These are phyloP conservation scores for Callyntrura guangdongensis DNA, from an alignment of 2,888 invertebrate species.

Conservation along the genomic window DNA sequence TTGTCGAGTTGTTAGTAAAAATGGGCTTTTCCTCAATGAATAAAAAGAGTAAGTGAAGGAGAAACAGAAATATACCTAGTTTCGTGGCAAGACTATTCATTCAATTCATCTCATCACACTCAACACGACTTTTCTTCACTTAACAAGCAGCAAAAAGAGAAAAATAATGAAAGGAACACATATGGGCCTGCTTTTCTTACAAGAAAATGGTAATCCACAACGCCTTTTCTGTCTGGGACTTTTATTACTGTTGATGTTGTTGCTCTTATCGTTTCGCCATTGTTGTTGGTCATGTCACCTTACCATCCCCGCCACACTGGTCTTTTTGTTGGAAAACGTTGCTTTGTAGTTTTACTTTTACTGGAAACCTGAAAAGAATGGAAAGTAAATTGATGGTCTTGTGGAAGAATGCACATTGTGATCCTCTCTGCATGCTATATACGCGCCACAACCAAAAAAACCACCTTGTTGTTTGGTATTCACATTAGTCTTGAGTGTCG, in stretches of 20 bases:
- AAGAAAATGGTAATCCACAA: background rate
- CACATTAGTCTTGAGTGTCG: background rate
- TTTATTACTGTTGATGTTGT: background rate
- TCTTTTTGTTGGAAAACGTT: background rate
- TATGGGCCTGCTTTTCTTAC: background rate
- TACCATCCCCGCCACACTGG: background rate
- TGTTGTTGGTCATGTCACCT: constrained; percentile 45
- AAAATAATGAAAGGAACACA: constrained; percentile 11
- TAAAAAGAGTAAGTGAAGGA: constrained; percentile 32
- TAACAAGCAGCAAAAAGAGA: constrained; percentile 25
- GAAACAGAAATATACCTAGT: constrained; percentile 25
- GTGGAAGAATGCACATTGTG: constrained; percentile 31
- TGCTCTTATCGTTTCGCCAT: constrained; percentile 29
- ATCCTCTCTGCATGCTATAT: background rate
- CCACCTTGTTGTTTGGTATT: constrained; percentile 27
- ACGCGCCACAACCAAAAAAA: background rate
- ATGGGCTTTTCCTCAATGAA: background rate
- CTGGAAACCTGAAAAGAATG: constrained; percentile 23
- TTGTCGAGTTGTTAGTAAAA: constrained; percentile 55
- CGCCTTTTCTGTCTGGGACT: background rate
- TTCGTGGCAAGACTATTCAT: constrained; percentile 46
- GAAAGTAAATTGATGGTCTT: constrained; percentile 42
- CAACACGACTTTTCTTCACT: constrained; percentile 22
- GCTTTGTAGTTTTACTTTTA: constrained; percentile 39
- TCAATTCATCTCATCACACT: constrained; percentile 26